phyloP scores from a whole-genome alignment of 2,113 vertebrate genomes.

The Odontesthes bonariensis region DNA sequence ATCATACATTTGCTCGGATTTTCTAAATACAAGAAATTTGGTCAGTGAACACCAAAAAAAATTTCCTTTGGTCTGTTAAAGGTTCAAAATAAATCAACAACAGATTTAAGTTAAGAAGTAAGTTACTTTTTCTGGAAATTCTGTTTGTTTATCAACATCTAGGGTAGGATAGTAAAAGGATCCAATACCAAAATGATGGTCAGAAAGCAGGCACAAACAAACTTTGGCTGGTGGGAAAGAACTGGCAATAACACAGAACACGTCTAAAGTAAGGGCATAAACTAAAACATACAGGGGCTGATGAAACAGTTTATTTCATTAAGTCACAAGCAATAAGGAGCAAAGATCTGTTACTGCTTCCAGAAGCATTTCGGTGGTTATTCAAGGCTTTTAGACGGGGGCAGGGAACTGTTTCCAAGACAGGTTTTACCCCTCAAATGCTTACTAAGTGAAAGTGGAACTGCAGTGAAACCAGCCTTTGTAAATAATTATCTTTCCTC shows the following conservation, averaged over 20 bases:
- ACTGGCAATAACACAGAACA: neutral
- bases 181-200: neutral
- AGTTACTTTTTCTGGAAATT: too few species aligned
- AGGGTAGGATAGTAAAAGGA: neutral
- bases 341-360: constrained; percentile 20
- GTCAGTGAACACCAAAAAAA: too few species aligned
- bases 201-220: neutral
- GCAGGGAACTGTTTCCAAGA: neutral
- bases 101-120: too few species aligned
- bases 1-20: too few species aligned
- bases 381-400: constrained; percentile 1
- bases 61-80: too few species aligned
- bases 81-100: too few species aligned
- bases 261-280: neutral
- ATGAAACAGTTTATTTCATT: neutral
- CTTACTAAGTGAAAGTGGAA: constrained; percentile 39
- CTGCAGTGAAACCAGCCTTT: constrained; percentile 24
- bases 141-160: too few species aligned
- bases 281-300: constrained; percentile 2
- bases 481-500: constrained; percentile 64
- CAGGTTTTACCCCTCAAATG: constrained; percentile 31
- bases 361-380: neutral
- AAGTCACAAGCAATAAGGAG: constrained; percentile 14
- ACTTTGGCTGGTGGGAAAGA: neutral
- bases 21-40: too few species aligned